Conservation (phyloP, 1,140 invertebrate species). For the Trinorchestia longiramus region DNA sequence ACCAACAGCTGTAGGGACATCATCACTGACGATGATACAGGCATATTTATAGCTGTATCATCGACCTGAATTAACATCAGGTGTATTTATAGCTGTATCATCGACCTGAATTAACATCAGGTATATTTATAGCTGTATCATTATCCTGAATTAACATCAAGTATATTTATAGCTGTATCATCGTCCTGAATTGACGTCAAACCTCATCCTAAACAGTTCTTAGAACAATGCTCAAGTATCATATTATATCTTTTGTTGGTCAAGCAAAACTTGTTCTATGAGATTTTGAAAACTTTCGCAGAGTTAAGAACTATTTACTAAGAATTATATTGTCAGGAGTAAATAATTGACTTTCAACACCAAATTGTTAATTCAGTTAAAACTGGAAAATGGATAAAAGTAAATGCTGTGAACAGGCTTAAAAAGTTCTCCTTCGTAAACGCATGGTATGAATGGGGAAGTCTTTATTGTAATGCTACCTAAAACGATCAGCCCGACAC, state of each 20-base stretch:
- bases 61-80: too few species aligned
- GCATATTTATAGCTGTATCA: too few species aligned
- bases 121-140: too few species aligned
- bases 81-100: too few species aligned
- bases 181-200: background rate
- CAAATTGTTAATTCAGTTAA: background rate
- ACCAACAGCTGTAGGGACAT: too few species aligned
- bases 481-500: background rate
- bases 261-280: background rate
- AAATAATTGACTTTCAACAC: background rate
- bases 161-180: background rate
- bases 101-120: too few species aligned
- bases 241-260: too few species aligned
- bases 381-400: background rate
- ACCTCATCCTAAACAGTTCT: background rate
- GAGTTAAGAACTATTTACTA: background rate
- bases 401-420: background rate
- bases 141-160: too few species aligned
- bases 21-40: too few species aligned
- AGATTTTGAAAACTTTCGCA: background rate
- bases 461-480: background rate
- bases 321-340: background rate
- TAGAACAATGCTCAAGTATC: background rate
- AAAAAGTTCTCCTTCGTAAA: background rate
- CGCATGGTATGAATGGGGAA: background rate